Conservation (phyloP, 2,888 invertebrate genomes). For the Trachelus iudaicus region DNA sequence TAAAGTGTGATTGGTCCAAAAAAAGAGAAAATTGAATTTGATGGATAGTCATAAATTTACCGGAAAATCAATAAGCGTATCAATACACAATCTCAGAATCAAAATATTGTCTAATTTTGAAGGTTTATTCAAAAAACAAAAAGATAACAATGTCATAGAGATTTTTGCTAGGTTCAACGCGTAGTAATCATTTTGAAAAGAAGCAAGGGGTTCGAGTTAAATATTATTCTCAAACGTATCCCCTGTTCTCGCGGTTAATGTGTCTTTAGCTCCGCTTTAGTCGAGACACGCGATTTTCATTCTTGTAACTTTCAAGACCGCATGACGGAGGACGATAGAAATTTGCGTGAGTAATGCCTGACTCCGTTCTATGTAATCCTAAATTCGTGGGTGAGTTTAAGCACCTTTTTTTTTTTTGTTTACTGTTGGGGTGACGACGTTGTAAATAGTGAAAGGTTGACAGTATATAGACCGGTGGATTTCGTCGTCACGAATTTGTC, state of each 20-base stretch:
- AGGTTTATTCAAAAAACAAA: not conserved
- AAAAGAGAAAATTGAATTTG: not conserved
- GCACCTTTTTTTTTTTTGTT: not conserved
- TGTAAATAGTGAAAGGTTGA: not conserved
- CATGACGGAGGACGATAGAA: conserved; percentile 10
- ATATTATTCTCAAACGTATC: not conserved
- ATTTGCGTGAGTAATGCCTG: conserved; percentile 26
- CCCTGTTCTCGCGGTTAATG: not conserved
- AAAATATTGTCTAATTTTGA: not conserved
- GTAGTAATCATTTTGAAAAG: not conserved
- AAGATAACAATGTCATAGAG: not conserved
- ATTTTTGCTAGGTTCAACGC: not conserved
- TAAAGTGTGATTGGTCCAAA: not conserved
- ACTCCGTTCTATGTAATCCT: not conserved
- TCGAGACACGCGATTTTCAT: conserved; percentile 28
- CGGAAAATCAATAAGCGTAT: not conserved
- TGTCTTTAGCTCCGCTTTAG: not conserved
- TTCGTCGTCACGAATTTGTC: not conserved
- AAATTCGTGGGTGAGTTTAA: not conserved
- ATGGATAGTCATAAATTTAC: not conserved
- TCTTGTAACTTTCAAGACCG: conserved; percentile 19
- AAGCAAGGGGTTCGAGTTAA: not conserved
- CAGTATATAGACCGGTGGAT: not conserved
- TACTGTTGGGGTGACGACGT: not conserved
- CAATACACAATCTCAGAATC: not conserved